Percentiles rank a stretch among this genome's conserved stretches.
Evolutionary conservation across 2,113 vertebrate genomes (phyloP).

Genomic region (Laterallus jamaicensis): DNA sequence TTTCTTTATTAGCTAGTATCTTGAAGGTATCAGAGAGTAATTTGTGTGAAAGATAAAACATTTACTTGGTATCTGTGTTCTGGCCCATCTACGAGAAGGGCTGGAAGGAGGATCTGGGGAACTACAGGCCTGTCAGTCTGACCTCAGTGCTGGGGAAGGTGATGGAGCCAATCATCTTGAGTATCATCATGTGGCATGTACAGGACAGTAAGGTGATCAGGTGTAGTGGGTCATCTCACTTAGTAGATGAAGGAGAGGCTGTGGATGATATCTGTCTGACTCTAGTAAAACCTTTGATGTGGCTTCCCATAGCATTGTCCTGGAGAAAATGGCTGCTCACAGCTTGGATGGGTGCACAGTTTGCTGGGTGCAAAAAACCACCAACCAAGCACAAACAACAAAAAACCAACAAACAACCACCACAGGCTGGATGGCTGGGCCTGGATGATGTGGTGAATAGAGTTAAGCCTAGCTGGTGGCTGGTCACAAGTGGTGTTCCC

Average conservation of each 20-base stretch:
- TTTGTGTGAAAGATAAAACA: background rate
- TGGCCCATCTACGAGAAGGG: background rate
- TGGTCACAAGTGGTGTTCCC: background rate
- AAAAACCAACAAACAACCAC: too few relatives aligned
- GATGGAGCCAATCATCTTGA: background rate
- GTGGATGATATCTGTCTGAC: background rate
- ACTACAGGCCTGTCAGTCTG: background rate
- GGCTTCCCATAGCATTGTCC: accelerated
- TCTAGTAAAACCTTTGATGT: background rate
- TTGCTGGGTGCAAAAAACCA: background rate
- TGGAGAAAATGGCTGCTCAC: background rate
- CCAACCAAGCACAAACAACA: too few relatives aligned
- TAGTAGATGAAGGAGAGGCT: background rate
- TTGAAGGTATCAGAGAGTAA: background rate
- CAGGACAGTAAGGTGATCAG: background rate
- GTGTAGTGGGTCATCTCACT: too few relatives aligned
- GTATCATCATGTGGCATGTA: accelerated
- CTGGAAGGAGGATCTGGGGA: background rate
- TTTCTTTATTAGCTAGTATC: background rate
- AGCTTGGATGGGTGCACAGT: accelerated
- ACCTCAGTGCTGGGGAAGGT: accelerated
- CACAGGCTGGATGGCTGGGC: accelerated
- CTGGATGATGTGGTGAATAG: background rate
- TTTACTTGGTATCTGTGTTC: background rate
- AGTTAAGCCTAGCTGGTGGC: background rate